These are phyloP conservation scores for Meleagris gallopavo DNA, from an alignment of 2,113 vertebrate species.

Conservation along the genomic window DNA sequence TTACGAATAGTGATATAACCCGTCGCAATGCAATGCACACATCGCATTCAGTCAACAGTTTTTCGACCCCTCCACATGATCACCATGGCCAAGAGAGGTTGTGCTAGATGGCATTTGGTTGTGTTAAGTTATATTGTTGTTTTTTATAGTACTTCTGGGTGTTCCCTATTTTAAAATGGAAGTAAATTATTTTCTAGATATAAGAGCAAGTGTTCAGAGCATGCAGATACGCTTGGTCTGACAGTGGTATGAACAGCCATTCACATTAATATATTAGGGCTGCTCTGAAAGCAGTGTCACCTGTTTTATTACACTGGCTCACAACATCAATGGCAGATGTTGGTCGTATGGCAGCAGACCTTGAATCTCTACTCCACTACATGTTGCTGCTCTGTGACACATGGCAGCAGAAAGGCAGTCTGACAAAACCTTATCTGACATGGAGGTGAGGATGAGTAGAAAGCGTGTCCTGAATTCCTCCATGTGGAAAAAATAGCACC, in stretches of 20 bases:
- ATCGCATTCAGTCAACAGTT: slow-evolving; percentile 27
- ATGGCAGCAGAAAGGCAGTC: too few relatives aligned
- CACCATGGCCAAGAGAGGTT: background rate
- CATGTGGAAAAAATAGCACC: too few relatives aligned
- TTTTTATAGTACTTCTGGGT: background rate
- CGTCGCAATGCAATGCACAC: slow-evolving; percentile 71
- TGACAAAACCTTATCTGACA: too few relatives aligned
- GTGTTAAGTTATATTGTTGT: background rate
- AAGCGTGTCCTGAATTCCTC: too few relatives aligned
- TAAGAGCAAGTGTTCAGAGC: background rate
- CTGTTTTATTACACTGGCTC: too few relatives aligned
- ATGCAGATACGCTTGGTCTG: background rate
- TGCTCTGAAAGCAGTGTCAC: too few relatives aligned
- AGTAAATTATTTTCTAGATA: background rate
- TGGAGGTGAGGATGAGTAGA: too few relatives aligned
- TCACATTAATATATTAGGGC: background rate
- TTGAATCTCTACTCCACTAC: too few relatives aligned
- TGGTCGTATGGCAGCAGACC: too few relatives aligned
- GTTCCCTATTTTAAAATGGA: background rate
- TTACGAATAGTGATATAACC: slow-evolving; percentile 62
- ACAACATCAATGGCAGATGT: too few relatives aligned
- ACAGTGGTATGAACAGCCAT: background rate
- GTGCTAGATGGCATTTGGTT: background rate
- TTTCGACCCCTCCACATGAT: background rate
- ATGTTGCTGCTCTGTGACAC: too few relatives aligned